Percentiles rank a stretch among this genome's conserved stretches.
Evolutionary conservation across 2,888 invertebrate genomes (phyloP).

Genomic region (Drosophila neonasuta): DNA sequence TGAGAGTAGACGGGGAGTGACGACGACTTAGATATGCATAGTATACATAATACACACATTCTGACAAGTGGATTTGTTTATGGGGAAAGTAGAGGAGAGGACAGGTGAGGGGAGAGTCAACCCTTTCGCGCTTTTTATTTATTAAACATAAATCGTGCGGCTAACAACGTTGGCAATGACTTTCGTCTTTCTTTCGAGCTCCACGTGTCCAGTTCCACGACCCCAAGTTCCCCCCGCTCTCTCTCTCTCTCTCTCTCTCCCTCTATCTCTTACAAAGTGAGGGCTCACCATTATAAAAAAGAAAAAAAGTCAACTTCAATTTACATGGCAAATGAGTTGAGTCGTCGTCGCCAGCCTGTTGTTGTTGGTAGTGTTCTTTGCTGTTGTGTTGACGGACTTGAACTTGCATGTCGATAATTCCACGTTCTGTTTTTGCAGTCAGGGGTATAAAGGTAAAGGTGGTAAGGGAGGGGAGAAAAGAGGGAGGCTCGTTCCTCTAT

Average conservation of each 20-base stretch:
- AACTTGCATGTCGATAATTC: conserved; percentile 73
- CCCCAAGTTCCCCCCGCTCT: background rate
- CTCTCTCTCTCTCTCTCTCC: too few species aligned
- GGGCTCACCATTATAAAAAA: conserved; percentile 16
- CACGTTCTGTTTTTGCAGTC: conserved; percentile 9
- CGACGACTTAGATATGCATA: background rate
- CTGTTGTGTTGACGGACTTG: conserved; percentile 50
- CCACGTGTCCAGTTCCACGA: conserved; percentile 23
- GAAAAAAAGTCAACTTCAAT: conserved; percentile 54
- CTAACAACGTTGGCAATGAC: conserved; percentile 32
- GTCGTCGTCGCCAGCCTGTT: conserved; percentile 15
- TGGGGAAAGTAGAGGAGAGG: background rate
- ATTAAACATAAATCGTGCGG: conserved; percentile 40
- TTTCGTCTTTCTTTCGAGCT: conserved; percentile 26
- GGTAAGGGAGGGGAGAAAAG: background rate
- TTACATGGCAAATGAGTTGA: conserved; percentile 71
- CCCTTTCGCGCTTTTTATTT: conserved; percentile 28
- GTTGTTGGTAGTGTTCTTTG: conserved; percentile 12
- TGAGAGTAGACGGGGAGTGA: conserved; percentile 8
- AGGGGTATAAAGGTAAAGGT: too few species aligned
- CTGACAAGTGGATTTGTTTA: background rate
- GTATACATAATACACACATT: conserved; percentile 3
- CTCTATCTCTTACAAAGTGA: too few species aligned
- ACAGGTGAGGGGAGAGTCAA: background rate
- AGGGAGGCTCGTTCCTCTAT: background rate